Evolutionary conservation across 1,140 invertebrate genomes (phyloP).

Genomic region (Diorhabda sublineata): DNA sequence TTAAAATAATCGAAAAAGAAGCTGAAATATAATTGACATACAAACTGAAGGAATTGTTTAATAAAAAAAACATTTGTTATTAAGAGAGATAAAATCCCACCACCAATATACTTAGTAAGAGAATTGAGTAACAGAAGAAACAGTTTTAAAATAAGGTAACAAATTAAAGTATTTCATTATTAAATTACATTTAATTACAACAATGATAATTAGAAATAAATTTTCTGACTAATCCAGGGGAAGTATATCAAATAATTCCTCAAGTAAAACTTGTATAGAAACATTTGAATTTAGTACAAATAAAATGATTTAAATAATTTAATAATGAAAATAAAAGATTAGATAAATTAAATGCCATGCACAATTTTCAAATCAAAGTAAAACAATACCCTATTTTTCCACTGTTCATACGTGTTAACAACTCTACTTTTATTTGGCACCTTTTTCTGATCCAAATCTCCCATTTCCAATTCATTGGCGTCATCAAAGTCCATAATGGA

Average conservation of each 20-base stretch:
- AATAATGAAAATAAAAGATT: constrained; percentile 16
- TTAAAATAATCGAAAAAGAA: no score
- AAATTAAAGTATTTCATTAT: constrained; percentile 7
- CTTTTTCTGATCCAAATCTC: constrained; percentile 36
- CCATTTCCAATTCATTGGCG: constrained; percentile 36
- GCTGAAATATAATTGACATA: no score
- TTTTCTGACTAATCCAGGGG: background rate
- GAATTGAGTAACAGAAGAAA: constrained; percentile 18
- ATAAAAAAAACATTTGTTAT: no score
- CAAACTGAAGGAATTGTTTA: no score
- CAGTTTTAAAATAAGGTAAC: constrained; percentile 36
- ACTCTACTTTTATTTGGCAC: constrained; percentile 40
- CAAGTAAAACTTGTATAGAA: no score
- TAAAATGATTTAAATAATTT: constrained; percentile 13
- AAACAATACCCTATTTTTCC: constrained; percentile 48
- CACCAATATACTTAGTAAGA: background rate
- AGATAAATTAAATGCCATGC: constrained; percentile 1
- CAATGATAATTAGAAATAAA: background rate
- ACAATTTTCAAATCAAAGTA: constrained; percentile 10
- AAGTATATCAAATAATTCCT: no score
- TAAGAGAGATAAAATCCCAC: background rate
- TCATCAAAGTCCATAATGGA: constrained; percentile 43
- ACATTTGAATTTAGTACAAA: constrained; percentile 9
- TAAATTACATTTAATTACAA: background rate
- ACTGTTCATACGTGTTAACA: constrained; percentile 47